Evolutionary conservation across 92 coral and sea anemone genomes (phyloP).

Genomic region (Zoanthus sociatus): DNA sequence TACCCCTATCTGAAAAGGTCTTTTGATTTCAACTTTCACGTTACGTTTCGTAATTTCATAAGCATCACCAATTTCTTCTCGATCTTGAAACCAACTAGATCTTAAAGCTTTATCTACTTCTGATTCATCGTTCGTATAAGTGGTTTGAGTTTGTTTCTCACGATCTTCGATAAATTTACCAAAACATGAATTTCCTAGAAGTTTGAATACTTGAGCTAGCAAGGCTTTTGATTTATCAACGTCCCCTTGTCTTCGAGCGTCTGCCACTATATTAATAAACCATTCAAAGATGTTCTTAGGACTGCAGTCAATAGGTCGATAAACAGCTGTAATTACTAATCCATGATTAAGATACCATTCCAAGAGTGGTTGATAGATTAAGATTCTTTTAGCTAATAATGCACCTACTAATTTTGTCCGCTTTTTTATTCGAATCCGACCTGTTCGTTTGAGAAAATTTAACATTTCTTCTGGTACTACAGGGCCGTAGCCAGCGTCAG

Average conservation of each 20-base stretch:
- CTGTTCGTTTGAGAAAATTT: background rate
- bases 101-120: background rate
- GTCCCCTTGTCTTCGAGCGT: constrained; percentile 5
- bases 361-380: background rate
- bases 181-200: background rate
- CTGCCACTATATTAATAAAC: background rate
- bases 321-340: background rate
- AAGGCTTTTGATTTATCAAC: background rate
- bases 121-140: background rate
- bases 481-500: no score
- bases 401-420: constrained; percentile 1
- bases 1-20: background rate
- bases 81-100: background rate
- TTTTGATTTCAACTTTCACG: background rate
- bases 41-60: constrained; percentile 13
- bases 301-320: background rate
- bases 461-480: background rate
- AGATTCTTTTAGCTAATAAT: background rate
- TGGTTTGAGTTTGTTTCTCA: background rate
- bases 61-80: constrained; percentile 21
- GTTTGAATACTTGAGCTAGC: background rate
- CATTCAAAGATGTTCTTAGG: background rate
- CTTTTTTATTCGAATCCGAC: no score
- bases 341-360: constrained; percentile 31
- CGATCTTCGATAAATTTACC: constrained; percentile 26